Conservation (phyloP, 2,888 invertebrate genomes). For the Cerastis rubricosa region DNA sequence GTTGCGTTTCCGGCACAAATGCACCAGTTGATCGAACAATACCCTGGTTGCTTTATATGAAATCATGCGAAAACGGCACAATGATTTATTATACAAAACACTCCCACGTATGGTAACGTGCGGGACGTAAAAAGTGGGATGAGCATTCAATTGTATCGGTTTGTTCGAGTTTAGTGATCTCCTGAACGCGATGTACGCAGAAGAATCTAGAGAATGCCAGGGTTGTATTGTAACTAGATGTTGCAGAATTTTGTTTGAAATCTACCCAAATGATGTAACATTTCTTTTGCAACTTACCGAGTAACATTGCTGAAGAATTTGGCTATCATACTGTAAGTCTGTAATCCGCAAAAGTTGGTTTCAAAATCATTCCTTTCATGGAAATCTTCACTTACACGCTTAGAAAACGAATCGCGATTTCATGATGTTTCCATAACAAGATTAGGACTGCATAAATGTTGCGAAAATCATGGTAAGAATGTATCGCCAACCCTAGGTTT, state of each 20-base stretch:
- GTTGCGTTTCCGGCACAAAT: conserved; percentile 72
- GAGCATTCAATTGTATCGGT: conserved; percentile 79
- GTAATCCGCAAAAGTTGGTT: conserved; percentile 20
- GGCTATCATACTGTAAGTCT: neutral
- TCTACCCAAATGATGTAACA: conserved; percentile 28
- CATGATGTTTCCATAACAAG: conserved; percentile 20
- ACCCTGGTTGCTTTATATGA: conserved; percentile 77
- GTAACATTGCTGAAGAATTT: conserved; percentile 26
- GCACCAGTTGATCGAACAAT: conserved; percentile 74
- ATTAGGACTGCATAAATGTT: conserved; percentile 10
- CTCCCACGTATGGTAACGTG: conserved; percentile 75
- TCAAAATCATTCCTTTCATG: conserved; percentile 15
- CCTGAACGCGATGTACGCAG: conserved; percentile 61
- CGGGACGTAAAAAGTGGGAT: conserved; percentile 74
- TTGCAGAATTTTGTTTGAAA: conserved; percentile 43
- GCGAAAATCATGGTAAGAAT: conserved; percentile 22
- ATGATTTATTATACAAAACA: conserved; percentile 75
- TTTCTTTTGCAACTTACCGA: conserved; percentile 24
- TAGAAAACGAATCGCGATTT: conserved; percentile 24
- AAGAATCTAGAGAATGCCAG: conserved; percentile 60
- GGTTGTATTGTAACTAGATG: conserved; percentile 44
- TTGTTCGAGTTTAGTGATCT: conserved; percentile 74
- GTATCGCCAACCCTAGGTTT: conserved; percentile 59
- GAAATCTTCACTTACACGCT: neutral
- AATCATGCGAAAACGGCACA: conserved; percentile 81